These are phyloP conservation scores for Dicycla oo DNA, from an alignment of 2,888 invertebrate genomes.

Conservation along the genomic window DNA sequence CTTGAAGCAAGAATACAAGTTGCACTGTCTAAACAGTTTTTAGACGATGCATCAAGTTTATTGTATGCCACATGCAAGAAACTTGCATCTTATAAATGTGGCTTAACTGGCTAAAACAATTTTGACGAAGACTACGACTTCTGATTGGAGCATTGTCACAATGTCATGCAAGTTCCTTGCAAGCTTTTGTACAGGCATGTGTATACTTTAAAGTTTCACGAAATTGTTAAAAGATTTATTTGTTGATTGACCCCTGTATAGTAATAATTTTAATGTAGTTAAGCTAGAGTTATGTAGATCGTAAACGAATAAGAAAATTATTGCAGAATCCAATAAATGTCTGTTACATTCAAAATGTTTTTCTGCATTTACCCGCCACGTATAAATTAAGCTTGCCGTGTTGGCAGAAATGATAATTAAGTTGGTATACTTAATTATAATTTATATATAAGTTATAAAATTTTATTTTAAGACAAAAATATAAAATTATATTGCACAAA, in stretches of 20 bases:
- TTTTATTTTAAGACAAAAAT: not conserved
- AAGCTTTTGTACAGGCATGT: not conserved
- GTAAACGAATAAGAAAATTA: not conserved
- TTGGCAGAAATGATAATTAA: not conserved
- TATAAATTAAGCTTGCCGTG: not conserved
- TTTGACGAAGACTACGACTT: too few relatives aligned
- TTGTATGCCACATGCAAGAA: not conserved
- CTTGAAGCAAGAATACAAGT: not conserved
- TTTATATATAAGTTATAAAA: not conserved
- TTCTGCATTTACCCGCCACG: not conserved
- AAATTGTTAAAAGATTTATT: slow-evolving; percentile 7
- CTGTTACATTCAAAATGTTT: not conserved
- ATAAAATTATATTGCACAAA: not conserved
- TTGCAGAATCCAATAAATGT: not conserved
- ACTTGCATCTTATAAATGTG: too few relatives aligned
- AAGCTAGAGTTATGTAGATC: slow-evolving; percentile 13
- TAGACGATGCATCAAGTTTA: not conserved
- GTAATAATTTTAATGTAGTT: slow-evolving; percentile 17
- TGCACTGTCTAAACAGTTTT: not conserved
- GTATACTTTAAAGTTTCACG: not conserved
- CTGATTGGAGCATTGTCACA: too few relatives aligned
- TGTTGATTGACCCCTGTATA: slow-evolving; percentile 28
- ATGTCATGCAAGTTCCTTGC: not conserved
- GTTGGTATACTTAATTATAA: too few relatives aligned
- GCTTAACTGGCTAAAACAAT: too few relatives aligned